Percentiles rank a stretch among this genome's conserved stretches.
Evolutionary conservation across 2,888 invertebrate species (phyloP).

Genomic region (Leptopilina syphax): DNA sequence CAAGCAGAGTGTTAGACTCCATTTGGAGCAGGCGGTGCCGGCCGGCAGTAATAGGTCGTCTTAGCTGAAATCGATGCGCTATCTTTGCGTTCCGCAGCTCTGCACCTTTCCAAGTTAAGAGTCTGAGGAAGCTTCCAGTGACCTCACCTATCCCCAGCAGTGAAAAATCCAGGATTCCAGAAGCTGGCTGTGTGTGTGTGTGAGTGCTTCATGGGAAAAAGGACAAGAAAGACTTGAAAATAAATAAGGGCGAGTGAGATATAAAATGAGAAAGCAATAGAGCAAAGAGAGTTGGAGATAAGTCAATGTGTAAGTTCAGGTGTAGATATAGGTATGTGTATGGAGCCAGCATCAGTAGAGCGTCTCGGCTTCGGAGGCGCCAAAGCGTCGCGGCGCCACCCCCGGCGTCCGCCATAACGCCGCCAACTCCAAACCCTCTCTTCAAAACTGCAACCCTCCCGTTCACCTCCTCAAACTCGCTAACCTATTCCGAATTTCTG

Average conservation of each 20-base stretch:
- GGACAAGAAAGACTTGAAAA: constrained; percentile 51
- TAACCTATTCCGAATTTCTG: constrained; percentile 51
- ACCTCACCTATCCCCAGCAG: constrained; percentile 54
- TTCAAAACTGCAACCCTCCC: constrained; percentile 42
- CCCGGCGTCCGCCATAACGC: constrained; percentile 74
- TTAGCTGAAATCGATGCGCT: constrained; percentile 52
- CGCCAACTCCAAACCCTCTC: constrained; percentile 68
- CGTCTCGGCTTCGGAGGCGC: constrained; percentile 73
- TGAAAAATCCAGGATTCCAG: constrained; percentile 49
- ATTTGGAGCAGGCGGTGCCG: constrained; percentile 47
- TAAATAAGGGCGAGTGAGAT: constrained; percentile 37
- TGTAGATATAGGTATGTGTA: constrained; percentile 57
- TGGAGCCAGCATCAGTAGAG: constrained; percentile 69
- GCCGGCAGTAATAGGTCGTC: constrained; percentile 47
- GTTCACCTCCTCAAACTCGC: constrained; percentile 46
- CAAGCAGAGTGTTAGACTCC: constrained; percentile 44
- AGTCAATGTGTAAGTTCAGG: constrained; percentile 46
- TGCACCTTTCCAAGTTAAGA: constrained; percentile 45
- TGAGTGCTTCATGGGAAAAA: constrained; percentile 36
- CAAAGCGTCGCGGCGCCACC: constrained; percentile 76
- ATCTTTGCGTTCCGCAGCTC: constrained; percentile 42
- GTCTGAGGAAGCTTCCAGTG: constrained; percentile 50
- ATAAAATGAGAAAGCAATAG: constrained; percentile 43
- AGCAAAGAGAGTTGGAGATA: constrained; percentile 45
- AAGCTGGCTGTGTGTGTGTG: constrained; percentile 44